phyloP scores from a whole-genome alignment of 2,113 vertebrate genomes.

The Trogon melanurus region DNA sequence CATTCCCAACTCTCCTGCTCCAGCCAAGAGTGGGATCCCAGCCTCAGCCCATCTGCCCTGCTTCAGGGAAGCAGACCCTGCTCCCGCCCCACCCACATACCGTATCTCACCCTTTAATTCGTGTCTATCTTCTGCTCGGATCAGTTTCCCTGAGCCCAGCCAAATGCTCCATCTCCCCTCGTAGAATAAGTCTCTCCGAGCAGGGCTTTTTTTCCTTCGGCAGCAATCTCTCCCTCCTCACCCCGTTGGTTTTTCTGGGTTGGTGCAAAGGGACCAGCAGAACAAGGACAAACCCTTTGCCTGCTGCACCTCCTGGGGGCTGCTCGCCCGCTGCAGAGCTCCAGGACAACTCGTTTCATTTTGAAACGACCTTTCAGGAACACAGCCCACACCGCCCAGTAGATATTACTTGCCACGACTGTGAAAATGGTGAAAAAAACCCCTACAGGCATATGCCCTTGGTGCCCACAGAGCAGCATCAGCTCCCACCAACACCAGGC shows the following conservation, averaged over 20 bases:
- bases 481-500: neutral
- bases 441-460: neutral
- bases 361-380: neutral
- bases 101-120: rapidly evolving
- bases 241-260: neutral
- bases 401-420: neutral
- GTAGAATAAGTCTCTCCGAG: neutral
- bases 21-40: neutral
- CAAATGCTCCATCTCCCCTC: neutral
- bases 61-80: neutral
- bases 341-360: neutral
- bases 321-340: neutral
- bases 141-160: neutral
- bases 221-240: neutral
- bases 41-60: neutral
- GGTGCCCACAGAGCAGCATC: too few species aligned
- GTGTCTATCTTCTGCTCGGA: neutral
- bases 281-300: neutral
- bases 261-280: neutral
- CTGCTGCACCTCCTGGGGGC: rapidly evolving
- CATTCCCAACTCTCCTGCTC: rapidly evolving
- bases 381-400: neutral
- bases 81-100: neutral
- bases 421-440: neutral
- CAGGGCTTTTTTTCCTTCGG: neutral